phyloP scores from a whole-genome alignment of 2,797 vertebrate species.

The Mormyrops attenuatus region DNA sequence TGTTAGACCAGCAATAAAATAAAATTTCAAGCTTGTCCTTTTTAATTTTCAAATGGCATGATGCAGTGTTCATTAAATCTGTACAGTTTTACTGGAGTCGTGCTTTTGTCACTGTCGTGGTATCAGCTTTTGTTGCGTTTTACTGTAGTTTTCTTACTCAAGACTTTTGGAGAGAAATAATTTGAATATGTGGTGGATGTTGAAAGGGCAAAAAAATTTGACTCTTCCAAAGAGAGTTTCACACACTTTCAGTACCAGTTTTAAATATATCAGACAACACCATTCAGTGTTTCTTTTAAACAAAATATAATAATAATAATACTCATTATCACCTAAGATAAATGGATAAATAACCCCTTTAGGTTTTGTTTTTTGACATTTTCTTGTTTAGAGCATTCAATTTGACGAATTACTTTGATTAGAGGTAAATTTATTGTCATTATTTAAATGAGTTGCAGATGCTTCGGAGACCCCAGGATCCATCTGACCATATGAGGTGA shows the following conservation, averaged over 20 bases:
- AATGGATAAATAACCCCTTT: not conserved
- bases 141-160: not conserved
- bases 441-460: not conserved
- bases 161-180: not conserved
- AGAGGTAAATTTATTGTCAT: not conserved
- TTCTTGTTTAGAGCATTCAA: not conserved
- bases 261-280: not conserved
- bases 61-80: not conserved
- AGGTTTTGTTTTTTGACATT: not conserved
- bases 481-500: not conserved
- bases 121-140: not conserved
- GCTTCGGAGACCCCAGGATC: not conserved
- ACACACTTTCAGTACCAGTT: not conserved
- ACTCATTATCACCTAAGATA: not conserved
- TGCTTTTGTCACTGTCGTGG: not conserved
- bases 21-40: not conserved
- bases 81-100: not conserved
- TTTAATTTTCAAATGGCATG: not conserved
- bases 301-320: not conserved
- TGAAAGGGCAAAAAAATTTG: not conserved
- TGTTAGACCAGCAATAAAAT: constrained; percentile 20
- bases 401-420: not conserved
- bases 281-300: not conserved
- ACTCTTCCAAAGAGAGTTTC: not conserved
- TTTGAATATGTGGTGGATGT: not conserved